A percentile compares a stretch with the other conserved stretches of the same genome.
Conservation (phyloP, 2,888 invertebrate species). For the Pegoplata infirma region DNA sequence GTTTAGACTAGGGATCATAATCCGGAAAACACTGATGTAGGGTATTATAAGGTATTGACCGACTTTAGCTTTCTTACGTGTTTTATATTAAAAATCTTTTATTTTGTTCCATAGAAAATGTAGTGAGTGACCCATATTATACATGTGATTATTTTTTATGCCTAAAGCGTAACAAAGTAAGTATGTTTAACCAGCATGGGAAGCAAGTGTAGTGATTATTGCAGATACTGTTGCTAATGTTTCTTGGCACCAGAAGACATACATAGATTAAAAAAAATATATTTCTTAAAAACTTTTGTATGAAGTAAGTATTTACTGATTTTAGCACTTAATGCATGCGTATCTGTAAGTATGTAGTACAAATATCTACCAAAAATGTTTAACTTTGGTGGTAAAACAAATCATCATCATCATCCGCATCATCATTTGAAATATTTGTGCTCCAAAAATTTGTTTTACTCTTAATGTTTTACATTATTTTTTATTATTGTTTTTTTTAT, state of each 20-base stretch:
- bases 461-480: conserved; percentile 10
- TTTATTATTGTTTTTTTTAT: conserved; percentile 1
- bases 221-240: conserved; percentile 24
- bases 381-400: conserved; percentile 5
- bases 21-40: no score
- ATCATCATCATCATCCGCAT: conserved; percentile 7
- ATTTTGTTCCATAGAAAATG: no score
- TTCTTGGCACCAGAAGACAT: neutral
- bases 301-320: neutral
- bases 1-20: no score
- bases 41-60: no score
- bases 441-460: neutral
- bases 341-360: neutral
- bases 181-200: neutral
- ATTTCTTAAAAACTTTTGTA: neutral
- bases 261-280: neutral
- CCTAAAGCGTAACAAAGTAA: conserved; percentile 2
- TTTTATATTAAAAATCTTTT: no score
- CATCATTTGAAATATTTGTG: neutral
- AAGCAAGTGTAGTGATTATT: conserved; percentile 8
- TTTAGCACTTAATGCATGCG: conserved; percentile 15
- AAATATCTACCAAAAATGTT: conserved; percentile 10
- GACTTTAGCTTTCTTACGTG: no score
- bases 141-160: neutral
- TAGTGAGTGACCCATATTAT: conserved; percentile 31